A percentile compares a stretch with the other conserved stretches of the same genome.
Evolutionary conservation across 2,888 invertebrate genomes (phyloP).

Genomic region (Cynaeus angustus): DNA sequence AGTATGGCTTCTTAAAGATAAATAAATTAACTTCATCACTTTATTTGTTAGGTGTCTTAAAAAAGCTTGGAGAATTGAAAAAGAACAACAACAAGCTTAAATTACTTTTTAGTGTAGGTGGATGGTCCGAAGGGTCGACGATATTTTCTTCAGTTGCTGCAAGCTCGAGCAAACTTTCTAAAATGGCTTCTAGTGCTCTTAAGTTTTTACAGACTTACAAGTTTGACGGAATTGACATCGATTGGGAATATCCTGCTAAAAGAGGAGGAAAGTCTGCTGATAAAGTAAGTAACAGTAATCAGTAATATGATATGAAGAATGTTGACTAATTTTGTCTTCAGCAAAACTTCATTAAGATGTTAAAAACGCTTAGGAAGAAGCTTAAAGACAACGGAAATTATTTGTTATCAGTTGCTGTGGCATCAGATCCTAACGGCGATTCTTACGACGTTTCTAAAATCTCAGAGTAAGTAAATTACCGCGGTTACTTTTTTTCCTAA

Average conservation of each 20-base stretch:
- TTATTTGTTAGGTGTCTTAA: constrained; percentile 7
- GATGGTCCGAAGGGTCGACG: constrained; percentile 36
- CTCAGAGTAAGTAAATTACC: constrained; percentile 17
- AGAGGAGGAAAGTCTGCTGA: constrained; percentile 27
- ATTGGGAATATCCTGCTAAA: constrained; percentile 42
- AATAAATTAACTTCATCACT: neutral
- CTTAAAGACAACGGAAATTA: constrained; percentile 7
- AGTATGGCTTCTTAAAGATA: no score
- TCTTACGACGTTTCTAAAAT: constrained; percentile 32
- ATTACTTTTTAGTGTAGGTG: constrained; percentile 40
- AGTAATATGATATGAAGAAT: no score
- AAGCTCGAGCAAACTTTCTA: neutral
- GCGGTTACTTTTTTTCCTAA: neutral
- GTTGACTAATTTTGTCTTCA: no score
- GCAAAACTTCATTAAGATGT: constrained; percentile 36
- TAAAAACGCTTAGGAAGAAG: constrained; percentile 16
- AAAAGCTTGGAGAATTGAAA: constrained; percentile 16
- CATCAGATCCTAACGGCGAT: constrained; percentile 5
- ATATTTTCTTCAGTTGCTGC: constrained; percentile 35
- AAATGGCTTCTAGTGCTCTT: constrained; percentile 25
- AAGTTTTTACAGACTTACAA: constrained; percentile 21
- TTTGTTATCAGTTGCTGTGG: constrained; percentile 23
- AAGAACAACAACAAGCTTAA: constrained; percentile 36
- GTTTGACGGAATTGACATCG: constrained; percentile 46
- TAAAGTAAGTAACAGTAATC: constrained; percentile 14